Conservation (phyloP, 2,113 vertebrate genomes). For the human (Homo sapiens) region GRCh38 chr2:195342001-195342500, state of each 20-base stretch:
- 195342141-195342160: not conserved
- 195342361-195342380: constrained; percentile 12
- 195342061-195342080: not conserved
- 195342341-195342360: constrained; percentile 58
- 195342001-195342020: not conserved
- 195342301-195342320: constrained; percentile 18
- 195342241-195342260: not conserved
- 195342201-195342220: not conserved
- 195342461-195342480: constrained; percentile 18
- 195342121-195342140: not conserved
- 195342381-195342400: constrained; percentile 36
- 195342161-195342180: not conserved
- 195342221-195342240: not conserved
- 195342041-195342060: not conserved
- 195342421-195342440: not conserved
- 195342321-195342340: constrained; percentile 33
- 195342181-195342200: not conserved
- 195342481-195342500: constrained; percentile 9
- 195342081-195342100: not conserved
- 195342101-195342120: not conserved
- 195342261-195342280: not conserved
- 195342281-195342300: constrained; percentile 38
- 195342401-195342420: constrained; percentile 51
- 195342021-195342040: not conserved
- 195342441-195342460: constrained; percentile 7